Conservation (phyloP, 2,888 invertebrate species). For the Rhagium mordax region DNA sequence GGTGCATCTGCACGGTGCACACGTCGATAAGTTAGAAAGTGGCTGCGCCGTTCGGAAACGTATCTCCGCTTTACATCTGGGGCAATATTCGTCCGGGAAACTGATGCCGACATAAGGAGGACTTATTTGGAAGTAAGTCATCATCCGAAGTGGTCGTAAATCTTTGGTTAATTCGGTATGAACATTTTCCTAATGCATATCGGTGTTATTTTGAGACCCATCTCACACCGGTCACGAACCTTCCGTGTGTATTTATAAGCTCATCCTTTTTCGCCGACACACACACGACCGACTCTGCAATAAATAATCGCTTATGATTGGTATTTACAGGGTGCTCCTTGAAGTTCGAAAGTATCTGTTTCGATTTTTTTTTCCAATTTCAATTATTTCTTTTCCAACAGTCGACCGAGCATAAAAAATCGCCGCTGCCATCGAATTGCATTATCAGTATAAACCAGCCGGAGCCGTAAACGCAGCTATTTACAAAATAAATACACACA, state of each 20-base stretch:
- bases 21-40: no score
- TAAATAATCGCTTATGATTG: no score
- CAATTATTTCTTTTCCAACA: no score
- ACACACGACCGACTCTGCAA: not conserved
- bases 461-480: no score
- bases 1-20: no score
- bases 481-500: no score
- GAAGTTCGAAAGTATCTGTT: no score
- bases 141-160: constrained; percentile 48
- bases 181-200: constrained; percentile 33
- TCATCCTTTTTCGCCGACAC: constrained; percentile 8
- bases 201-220: constrained; percentile 22
- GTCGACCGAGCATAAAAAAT: no score
- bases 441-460: no score
- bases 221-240: constrained; percentile 26
- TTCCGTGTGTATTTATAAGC: constrained; percentile 5
- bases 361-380: no score
- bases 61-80: not conserved
- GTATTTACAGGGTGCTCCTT: no score
- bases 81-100: constrained; percentile 13
- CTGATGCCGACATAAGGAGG: not conserved
- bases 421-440: no score
- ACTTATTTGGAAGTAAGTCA: constrained; percentile 40
- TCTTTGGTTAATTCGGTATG: constrained; percentile 36
- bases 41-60: not conserved